Percentiles rank a stretch among this genome's conserved stretches.
Evolutionary conservation across 2,113 vertebrate species (phyloP).

Genomic region (Bettongia penicillata): DNA sequence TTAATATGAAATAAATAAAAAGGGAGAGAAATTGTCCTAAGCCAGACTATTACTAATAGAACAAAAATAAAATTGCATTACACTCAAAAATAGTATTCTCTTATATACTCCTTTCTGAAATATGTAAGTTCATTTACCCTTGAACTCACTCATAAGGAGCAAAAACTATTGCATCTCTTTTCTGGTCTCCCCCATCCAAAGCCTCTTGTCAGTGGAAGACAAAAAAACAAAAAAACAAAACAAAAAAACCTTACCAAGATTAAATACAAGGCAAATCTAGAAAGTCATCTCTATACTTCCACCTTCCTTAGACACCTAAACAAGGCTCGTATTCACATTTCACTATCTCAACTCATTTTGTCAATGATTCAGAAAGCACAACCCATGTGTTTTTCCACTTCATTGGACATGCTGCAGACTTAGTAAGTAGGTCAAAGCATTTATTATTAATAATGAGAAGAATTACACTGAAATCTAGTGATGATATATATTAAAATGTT

Average conservation of each 20-base stretch:
- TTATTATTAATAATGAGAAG: constrained; percentile 14
- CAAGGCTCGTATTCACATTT: not conserved
- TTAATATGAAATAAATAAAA: not conserved
- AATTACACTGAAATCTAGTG: constrained; percentile 34
- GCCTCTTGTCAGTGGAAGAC: not conserved
- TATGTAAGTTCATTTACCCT: not conserved
- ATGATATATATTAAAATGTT: constrained; percentile 8
- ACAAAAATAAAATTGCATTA: not conserved
- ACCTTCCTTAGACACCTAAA: not conserved
- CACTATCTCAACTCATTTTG: not conserved
- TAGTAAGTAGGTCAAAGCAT: not conserved
- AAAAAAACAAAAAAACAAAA: not conserved
- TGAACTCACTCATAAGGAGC: not conserved
- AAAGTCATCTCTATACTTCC: not conserved
- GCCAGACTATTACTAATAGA: not conserved
- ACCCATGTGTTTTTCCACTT: not conserved
- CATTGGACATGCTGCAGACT: not conserved
- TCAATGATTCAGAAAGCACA: not conserved
- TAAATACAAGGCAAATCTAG: not conserved
- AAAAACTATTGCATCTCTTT: not conserved
- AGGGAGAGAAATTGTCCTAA: not conserved
- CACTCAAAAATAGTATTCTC: not conserved
- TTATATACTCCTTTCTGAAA: not conserved
- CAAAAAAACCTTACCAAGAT: not conserved
- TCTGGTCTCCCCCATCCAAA: not conserved